Conservation (phyloP, 2,888 invertebrate genomes). For the Steinernema scapterisci region DNA sequence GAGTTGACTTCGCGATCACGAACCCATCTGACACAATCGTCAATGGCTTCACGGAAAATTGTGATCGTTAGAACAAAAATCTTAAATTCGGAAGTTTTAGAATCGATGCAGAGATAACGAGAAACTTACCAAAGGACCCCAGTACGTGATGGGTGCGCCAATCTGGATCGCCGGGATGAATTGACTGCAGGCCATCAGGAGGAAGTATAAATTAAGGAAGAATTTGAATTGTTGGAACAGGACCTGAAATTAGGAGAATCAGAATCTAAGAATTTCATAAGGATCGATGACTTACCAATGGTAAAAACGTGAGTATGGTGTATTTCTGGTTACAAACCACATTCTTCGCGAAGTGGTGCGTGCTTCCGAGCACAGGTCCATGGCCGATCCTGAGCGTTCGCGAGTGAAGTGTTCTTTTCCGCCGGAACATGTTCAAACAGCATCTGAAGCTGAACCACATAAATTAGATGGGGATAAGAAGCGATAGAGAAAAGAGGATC, state of each 20-base stretch:
- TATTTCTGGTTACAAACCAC: slow-evolving; percentile 98
- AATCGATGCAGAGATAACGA: slow-evolving; percentile 34
- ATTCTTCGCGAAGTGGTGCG: slow-evolving; percentile 73
- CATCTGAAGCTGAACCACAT: slow-evolving; percentile 2
- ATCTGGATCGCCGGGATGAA: slow-evolving; percentile 95
- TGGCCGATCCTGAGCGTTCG: slow-evolving; percentile 66
- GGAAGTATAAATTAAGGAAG: slow-evolving; percentile 95
- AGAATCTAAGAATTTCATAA: slow-evolving; percentile 34
- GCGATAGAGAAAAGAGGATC: not conserved
- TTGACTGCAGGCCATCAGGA: slow-evolving; percentile 96
- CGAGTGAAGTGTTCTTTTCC: slow-evolving; percentile 61
- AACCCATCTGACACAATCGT: slow-evolving; percentile 88
- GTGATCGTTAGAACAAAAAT: slow-evolving; percentile 95
- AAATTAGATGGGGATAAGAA: not conserved
- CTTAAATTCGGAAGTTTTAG: slow-evolving; percentile 66
- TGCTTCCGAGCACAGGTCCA: slow-evolving; percentile 51
- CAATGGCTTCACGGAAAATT: slow-evolving; percentile 91
- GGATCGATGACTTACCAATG: slow-evolving; percentile 69
- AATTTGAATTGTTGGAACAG: slow-evolving; percentile 98
- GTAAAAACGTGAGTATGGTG: slow-evolving; percentile 76
- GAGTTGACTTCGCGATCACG: slow-evolving; percentile 95
- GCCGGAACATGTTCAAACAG: slow-evolving; percentile 52
- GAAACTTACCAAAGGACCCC: slow-evolving; percentile 82
- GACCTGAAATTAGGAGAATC: slow-evolving; percentile 74
- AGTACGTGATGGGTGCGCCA: slow-evolving; percentile 97